phyloP scores from a whole-genome alignment of 2,888 invertebrate genomes.

The Agriopis leucophaearia region DNA sequence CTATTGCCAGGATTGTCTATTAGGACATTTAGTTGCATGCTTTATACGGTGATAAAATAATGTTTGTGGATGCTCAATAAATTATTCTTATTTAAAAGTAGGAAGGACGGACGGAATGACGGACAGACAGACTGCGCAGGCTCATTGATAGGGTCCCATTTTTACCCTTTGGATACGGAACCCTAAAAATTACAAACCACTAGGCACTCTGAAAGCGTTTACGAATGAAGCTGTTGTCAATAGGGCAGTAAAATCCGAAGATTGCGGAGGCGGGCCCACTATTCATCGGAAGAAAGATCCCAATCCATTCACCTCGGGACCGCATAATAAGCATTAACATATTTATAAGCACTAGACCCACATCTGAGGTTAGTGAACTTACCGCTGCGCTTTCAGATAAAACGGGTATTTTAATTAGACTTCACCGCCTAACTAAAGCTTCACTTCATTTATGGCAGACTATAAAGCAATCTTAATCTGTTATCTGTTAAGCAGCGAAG shows the following conservation, averaged over 20 bases:
- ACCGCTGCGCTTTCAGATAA: conserved; percentile 35
- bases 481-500: conserved; percentile 42
- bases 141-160: too few species aligned
- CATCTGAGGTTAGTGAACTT: conserved; percentile 52
- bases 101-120: too few species aligned
- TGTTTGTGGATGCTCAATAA: too few species aligned
- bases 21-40: too few species aligned
- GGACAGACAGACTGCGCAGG: too few species aligned
- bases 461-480: conserved; percentile 39
- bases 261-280: conserved; percentile 55
- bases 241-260: conserved; percentile 41
- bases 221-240: conserved; percentile 34
- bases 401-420: conserved; percentile 41
- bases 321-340: conserved; percentile 56
- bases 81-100: too few species aligned
- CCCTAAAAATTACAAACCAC: conserved; percentile 16
- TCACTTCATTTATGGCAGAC: conserved; percentile 33
- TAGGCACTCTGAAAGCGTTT: conserved; percentile 33
- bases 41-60: too few species aligned
- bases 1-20: too few species aligned
- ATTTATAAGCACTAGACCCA: conserved; percentile 55
- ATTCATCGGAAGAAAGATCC: conserved; percentile 56
- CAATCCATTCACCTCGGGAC: conserved; percentile 51
- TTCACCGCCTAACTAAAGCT: conserved; percentile 21
- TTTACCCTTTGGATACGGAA: too few species aligned